A percentile compares a stretch with the other conserved stretches of the same genome.
These are phyloP conservation scores for Coregonus clupeaformis DNA, from an alignment of 2,113 vertebrate genomes.

Conservation along the genomic window DNA sequence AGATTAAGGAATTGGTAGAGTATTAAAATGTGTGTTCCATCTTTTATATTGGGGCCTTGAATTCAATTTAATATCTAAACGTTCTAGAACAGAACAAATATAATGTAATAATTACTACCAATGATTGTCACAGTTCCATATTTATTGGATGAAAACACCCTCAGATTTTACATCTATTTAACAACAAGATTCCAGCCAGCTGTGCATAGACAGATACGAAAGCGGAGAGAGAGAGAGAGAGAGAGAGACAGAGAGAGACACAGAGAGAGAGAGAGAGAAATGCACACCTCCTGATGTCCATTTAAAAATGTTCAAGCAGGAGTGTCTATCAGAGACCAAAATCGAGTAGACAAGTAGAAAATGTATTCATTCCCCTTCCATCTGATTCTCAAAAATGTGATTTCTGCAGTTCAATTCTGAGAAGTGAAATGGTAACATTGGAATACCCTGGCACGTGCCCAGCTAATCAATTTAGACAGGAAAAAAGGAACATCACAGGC, in stretches of 20 bases:
- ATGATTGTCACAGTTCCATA: background rate
- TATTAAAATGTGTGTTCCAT: background rate
- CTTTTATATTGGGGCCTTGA: background rate
- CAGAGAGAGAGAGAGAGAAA: background rate
- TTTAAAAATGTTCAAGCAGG: background rate
- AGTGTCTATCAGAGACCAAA: background rate
- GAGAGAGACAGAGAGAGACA: too few species aligned
- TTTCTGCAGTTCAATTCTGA: background rate
- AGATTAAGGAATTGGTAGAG: background rate
- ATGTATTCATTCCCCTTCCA: conserved; percentile 26
- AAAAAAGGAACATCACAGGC: conserved; percentile 52
- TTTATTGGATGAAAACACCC: background rate
- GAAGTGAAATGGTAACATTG: background rate
- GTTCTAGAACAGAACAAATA: background rate
- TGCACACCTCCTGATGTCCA: background rate
- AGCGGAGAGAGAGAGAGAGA: too few species aligned
- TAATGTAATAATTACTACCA: background rate
- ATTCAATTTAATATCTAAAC: background rate
- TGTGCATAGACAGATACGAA: background rate
- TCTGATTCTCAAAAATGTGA: conserved; percentile 20
- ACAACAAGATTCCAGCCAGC: background rate
- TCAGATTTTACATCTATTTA: background rate
- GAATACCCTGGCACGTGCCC: conserved; percentile 35
- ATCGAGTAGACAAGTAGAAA: background rate
- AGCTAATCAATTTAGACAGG: conserved; percentile 57